Evolutionary conservation across 2,113 vertebrate genomes (phyloP), one percentile per base, ranked within the genome.

Genomic region (Leuciscus idus): DNA sequence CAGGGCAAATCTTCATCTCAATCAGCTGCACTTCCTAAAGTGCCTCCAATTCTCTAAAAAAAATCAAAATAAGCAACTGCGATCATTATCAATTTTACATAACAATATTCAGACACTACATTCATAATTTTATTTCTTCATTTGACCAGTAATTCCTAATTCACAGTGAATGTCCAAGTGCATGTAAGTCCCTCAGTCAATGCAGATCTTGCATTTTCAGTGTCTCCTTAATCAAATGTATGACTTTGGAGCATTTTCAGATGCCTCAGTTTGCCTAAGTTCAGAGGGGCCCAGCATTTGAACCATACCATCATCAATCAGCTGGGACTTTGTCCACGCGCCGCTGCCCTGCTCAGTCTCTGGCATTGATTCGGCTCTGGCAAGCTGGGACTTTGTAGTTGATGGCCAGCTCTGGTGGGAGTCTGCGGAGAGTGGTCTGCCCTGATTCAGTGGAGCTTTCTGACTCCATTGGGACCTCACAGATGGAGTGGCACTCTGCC

Each of bases 241-340:
- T 55, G 94, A 93, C 85, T 79, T 93, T 0, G 86, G 62, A 72
- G 90, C 86, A 28, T 92, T 87, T 33, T 19, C 43, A 7, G 89
- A 8, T 23, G 55, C 90, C 5, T 91, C 90, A 23, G 2, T 30
- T 30, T 30, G 30, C 30, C 74, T 83, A 26, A 28, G n/a, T 0
- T 90, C 87, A 68, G 85, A 89, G 59, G 75, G 13, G 0, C 5
- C 48, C 70, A 81, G 43, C 57, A 23, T 88, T 13, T 91, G 89
- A 0, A 91, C 72, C 82, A 91, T 87, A 26, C 86, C 87, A 21
- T 79, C 72, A 21, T 23, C 28, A 85, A 92, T 89, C 81, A 92
- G 88, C 87, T 92, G 91, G 73, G 92, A 93, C 85, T 94, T 93
- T 72, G 92, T 93, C 0, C 92, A 92, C 0, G 36, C 89, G 0